Evolutionary conservation across 2,888 invertebrate species (phyloP).

Genomic region (Punctoribates punctum): DNA sequence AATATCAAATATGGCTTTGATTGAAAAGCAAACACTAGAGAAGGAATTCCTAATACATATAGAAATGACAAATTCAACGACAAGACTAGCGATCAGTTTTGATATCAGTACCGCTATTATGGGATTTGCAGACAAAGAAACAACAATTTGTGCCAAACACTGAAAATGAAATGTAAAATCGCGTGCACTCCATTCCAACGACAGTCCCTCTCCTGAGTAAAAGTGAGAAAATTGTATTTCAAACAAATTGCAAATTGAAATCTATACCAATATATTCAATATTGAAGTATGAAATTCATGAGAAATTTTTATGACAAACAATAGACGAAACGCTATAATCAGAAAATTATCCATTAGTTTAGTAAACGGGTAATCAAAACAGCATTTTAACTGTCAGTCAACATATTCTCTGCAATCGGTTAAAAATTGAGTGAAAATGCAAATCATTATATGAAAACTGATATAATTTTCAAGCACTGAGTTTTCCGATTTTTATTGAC

Average conservation of each 20-base stretch:
- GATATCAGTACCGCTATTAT: neutral
- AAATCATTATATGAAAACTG: no score
- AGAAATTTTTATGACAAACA: neutral
- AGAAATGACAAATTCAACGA: neutral
- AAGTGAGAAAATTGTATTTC: conserved; percentile 31
- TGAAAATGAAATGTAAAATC: conserved; percentile 35
- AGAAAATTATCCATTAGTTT: no score
- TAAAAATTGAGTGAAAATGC: neutral
- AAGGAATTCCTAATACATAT: neutral
- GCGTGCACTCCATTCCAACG: neutral
- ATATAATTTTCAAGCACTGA: no score
- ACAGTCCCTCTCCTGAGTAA: neutral
- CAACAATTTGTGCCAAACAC: neutral
- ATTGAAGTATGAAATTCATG: neutral
- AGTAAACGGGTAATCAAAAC: no score
- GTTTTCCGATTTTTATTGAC: no score
- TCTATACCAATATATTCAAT: neutral
- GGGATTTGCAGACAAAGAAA: neutral
- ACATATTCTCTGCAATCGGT: neutral
- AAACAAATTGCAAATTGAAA: neutral
- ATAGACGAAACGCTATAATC: neutral
- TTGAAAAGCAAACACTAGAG: conserved; percentile 33
- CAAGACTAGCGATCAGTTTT: conserved; percentile 35
- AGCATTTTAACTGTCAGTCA: neutral
- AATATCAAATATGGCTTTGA: conserved; percentile 33